phyloP scores from a whole-genome alignment of 2,797 vertebrate species.

The Cossypha caffra region DNA sequence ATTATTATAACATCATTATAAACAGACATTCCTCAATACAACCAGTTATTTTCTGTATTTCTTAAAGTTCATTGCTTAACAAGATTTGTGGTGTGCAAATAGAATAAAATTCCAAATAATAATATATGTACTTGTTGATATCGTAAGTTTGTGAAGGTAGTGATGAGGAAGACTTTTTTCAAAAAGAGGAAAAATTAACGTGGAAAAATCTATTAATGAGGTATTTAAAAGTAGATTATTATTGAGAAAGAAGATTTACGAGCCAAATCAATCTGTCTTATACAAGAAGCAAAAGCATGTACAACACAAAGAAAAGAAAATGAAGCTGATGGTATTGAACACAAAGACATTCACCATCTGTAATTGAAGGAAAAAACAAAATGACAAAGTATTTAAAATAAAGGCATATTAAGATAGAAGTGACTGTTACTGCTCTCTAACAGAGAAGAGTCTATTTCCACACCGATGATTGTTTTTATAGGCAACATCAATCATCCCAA shows the following conservation, averaged over 20 bases:
- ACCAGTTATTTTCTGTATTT: background rate
- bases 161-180: background rate
- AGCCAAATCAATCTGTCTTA: background rate
- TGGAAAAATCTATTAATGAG: background rate
- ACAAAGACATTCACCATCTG: background rate
- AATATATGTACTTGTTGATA: background rate
- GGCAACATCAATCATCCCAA: background rate
- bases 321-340: background rate
- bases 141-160: background rate
- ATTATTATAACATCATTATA: background rate
- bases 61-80: background rate
- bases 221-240: background rate
- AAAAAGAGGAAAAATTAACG: background rate
- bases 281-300: background rate
- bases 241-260: background rate
- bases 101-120: background rate
- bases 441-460: background rate
- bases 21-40: background rate
- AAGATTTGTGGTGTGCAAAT: background rate
- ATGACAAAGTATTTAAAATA: background rate
- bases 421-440: background rate
- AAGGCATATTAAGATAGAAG: background rate
- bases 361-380: background rate
- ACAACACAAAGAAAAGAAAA: background rate
- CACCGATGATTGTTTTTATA: accelerated